Evolutionary conservation across 1,140 invertebrate genomes (phyloP).

Genomic region (Aphaenogaster rudis): DNA sequence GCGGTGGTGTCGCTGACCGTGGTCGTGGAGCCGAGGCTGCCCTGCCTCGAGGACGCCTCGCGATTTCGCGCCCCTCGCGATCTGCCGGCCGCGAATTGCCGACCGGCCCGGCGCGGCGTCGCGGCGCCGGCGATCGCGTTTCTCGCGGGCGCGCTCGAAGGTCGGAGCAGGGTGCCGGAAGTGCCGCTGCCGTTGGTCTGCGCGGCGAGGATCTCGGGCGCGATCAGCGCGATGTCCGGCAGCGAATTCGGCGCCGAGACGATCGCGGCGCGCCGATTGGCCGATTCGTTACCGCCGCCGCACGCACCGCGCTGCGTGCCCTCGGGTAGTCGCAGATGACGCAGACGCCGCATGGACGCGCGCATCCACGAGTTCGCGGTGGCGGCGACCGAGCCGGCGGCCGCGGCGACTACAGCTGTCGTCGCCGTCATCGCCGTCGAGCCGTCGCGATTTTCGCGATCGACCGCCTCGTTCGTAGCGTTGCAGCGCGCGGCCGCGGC

Average conservation of each 20-base stretch:
- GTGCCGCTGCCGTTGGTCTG: constrained; percentile 82
- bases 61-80: constrained; percentile 57
- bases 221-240: constrained; percentile 84
- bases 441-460: constrained; percentile 57
- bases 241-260: constrained; percentile 80
- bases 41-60: constrained; percentile 66
- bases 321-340: constrained; percentile 83
- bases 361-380: constrained; percentile 82
- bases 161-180: constrained; percentile 76
- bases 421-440: background rate
- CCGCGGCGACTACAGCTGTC: background rate
- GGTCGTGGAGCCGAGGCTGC: constrained; percentile 68
- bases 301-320: constrained; percentile 55
- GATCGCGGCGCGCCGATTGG: constrained; percentile 19
- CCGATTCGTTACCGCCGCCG: background rate
- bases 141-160: constrained; percentile 81
- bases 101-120: constrained; percentile 65
- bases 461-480: constrained; percentile 58
- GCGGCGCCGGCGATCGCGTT: constrained; percentile 49
- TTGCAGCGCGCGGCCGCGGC: constrained; percentile 34
- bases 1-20: constrained; percentile 74
- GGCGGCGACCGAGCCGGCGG: background rate
- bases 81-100: constrained; percentile 63
- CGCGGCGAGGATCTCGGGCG: constrained; percentile 84
- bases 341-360: constrained; percentile 84